Evolutionary conservation across 2,797 vertebrate genomes (phyloP).

Genomic region (Arremon brunneinucha): DNA sequence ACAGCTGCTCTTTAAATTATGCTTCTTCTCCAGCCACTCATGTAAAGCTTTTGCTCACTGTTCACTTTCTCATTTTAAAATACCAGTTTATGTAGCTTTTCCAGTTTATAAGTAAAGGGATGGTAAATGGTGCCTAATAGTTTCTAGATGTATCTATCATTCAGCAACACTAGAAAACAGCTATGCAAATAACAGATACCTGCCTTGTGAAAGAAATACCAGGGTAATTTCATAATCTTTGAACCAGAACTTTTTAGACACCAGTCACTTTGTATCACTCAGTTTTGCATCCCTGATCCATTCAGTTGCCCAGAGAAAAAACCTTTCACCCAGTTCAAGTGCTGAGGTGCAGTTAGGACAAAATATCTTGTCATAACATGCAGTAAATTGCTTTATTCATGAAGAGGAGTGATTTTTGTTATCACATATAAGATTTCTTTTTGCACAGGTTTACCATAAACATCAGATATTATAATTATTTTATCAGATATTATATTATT

Average conservation of each 20-base stretch:
- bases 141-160: background rate
- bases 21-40: background rate
- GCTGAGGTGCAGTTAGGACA: background rate
- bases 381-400: background rate
- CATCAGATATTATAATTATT: background rate
- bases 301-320: background rate
- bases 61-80: background rate
- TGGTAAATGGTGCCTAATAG: background rate
- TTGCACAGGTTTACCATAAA: background rate
- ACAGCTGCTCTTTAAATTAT: background rate
- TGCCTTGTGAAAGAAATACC: background rate
- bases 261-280: background rate
- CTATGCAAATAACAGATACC: background rate
- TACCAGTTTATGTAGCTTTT: background rate
- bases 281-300: background rate
- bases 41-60: background rate
- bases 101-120: background rate
- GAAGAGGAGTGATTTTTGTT: background rate
- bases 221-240: background rate
- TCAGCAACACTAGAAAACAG: background rate
- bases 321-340: background rate
- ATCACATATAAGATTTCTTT: background rate
- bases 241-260: background rate
- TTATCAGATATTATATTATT: background rate
- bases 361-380: background rate